Percentiles rank a stretch among this genome's conserved stretches.
phyloP scores from a whole-genome alignment of 2,888 invertebrate genomes.

The Polydrusus tereticollis region DNA sequence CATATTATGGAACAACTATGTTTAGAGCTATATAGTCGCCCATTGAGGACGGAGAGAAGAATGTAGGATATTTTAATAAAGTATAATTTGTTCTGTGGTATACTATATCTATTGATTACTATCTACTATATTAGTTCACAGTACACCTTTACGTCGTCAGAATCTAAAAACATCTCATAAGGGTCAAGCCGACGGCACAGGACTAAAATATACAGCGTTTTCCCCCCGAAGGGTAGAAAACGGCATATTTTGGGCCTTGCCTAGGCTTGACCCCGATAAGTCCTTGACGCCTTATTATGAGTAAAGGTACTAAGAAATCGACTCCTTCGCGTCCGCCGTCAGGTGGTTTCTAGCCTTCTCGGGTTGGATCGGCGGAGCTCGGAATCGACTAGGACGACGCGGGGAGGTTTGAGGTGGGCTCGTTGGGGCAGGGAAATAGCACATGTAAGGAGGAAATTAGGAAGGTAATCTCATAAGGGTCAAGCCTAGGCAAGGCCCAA shows the following conservation, averaged over 20 bases:
- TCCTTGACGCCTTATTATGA: conserved; percentile 30
- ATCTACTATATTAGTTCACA: conserved; percentile 22
- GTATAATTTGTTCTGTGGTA: too few species aligned
- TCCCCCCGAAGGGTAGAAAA: conserved; percentile 9
- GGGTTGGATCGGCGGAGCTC: not conserved
- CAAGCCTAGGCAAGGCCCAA: not conserved
- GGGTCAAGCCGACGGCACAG: conserved; percentile 20
- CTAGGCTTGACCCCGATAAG: conserved; percentile 20
- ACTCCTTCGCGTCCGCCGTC: not conserved
- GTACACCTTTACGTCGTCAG: conserved; percentile 44
- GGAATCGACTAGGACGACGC: not conserved
- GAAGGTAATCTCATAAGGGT: conserved; percentile 15
- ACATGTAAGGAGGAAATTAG: not conserved
- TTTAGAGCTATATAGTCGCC: too few species aligned
- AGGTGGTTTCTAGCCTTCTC: too few species aligned
- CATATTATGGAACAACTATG: too few species aligned
- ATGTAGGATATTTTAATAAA: too few species aligned
- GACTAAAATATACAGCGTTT: conserved; percentile 10
- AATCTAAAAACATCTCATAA: conserved; percentile 43
- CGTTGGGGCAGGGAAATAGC: not conserved
- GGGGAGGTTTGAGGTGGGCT: not conserved
- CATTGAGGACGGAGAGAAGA: too few species aligned
- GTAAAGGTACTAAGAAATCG: conserved; percentile 18
- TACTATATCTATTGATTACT: not conserved
- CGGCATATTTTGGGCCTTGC: conserved; percentile 19